phyloP scores from a whole-genome alignment of 2,797 vertebrate genomes.

The Serranus cabrilla region DNA sequence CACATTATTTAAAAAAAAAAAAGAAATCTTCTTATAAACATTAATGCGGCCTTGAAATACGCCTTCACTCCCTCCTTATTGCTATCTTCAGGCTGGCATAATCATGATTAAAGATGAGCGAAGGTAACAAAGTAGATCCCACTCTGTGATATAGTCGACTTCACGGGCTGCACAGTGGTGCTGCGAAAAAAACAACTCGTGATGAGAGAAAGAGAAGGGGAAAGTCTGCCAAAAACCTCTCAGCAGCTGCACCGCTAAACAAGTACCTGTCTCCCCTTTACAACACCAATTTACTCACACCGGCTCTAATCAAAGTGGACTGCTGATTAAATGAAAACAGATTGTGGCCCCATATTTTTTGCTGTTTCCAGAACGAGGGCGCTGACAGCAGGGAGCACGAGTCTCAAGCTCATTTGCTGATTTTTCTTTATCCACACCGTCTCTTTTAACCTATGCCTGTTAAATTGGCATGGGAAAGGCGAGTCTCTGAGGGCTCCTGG shows the following conservation, averaged over 20 bases:
- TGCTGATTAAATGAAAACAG: slow-evolving; percentile 72
- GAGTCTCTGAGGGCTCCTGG: slow-evolving; percentile 50
- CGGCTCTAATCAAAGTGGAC: slow-evolving; percentile 67
- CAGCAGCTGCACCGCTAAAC: slow-evolving; percentile 65
- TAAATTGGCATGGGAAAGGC: slow-evolving; percentile 66
- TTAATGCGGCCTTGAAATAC: slow-evolving; percentile 23
- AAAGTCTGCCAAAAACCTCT: slow-evolving; percentile 57
- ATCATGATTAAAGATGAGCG: slow-evolving; percentile 59
- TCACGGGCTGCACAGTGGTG: slow-evolving; percentile 17
- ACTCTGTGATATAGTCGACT: slow-evolving; percentile 43
- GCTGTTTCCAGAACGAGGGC: slow-evolving; percentile 24
- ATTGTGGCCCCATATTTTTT: slow-evolving; percentile 37
- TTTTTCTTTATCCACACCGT: slow-evolving; percentile 40
- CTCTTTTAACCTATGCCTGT: slow-evolving; percentile 47
- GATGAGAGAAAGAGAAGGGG: slow-evolving; percentile 33
- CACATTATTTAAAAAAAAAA: slow-evolving; percentile 8
- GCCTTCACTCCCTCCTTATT: slow-evolving; percentile 21
- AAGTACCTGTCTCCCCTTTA: slow-evolving; percentile 59
- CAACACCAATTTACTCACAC: slow-evolving; percentile 40
- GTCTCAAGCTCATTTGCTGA: slow-evolving; percentile 55
- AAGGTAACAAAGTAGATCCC: slow-evolving; percentile 38
- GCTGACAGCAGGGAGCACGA: slow-evolving; percentile 33
- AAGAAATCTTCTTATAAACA: slow-evolving; percentile 19
- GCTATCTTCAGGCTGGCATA: slow-evolving; percentile 32
- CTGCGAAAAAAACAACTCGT: slow-evolving; percentile 50